Evolutionary conservation across 2,113 vertebrate species (phyloP).

Genomic region (Platanista minor): DNA sequence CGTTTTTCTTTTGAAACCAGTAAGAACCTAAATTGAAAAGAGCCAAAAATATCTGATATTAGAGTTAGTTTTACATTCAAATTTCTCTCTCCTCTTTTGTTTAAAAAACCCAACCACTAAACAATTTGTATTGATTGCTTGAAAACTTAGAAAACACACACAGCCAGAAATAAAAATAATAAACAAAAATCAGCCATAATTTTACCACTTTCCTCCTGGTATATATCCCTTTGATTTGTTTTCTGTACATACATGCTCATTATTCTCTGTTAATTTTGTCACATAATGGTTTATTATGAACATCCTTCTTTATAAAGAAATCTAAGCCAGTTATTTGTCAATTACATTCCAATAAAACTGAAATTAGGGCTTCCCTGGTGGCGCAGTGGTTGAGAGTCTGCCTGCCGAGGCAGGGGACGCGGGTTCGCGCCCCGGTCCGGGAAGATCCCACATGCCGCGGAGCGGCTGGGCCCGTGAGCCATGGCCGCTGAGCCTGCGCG

Average conservation of each 20-base stretch:
- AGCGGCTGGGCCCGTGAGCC: too few relatives aligned
- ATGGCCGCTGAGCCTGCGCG: too few relatives aligned
- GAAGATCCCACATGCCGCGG: too few relatives aligned
- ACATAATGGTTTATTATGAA: background rate
- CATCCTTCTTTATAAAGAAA: background rate
- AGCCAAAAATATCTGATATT: background rate
- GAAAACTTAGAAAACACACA: background rate
- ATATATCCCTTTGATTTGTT: background rate
- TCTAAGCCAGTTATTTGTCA: background rate
- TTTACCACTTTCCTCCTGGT: background rate
- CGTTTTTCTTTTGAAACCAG: conserved; percentile 43
- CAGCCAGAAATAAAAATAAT: conserved; percentile 20
- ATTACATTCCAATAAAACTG: background rate
- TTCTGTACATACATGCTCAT: background rate
- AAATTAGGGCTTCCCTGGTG: too few relatives aligned
- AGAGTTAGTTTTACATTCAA: background rate
- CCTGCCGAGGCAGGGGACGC: too few relatives aligned
- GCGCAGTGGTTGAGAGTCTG: too few relatives aligned
- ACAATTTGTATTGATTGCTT: background rate
- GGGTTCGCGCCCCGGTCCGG: too few relatives aligned
- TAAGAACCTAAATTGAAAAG: conserved; percentile 21
- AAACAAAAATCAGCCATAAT: background rate
- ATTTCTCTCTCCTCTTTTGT: background rate
- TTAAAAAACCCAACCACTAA: background rate
- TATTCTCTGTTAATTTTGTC: background rate